Evolutionary conservation across 2,113 vertebrate species (phyloP).

Genomic region (Alces alces): DNA sequence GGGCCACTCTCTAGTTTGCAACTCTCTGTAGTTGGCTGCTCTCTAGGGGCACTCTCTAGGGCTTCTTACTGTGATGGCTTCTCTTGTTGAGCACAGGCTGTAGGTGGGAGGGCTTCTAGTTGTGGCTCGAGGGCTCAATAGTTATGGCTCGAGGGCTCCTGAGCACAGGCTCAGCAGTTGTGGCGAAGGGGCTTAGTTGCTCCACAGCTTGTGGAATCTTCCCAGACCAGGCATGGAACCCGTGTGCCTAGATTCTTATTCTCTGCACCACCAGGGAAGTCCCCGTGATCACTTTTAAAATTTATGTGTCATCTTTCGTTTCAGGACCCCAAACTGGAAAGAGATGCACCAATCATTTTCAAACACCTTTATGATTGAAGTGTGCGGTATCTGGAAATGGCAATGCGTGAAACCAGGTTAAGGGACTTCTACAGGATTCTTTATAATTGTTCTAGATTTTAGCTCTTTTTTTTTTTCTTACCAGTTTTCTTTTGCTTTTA

Average conservation of each 20-base stretch:
- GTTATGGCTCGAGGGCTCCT: fast-evolving
- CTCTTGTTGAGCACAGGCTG: not conserved
- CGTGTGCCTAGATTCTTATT: not conserved
- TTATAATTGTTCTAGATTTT: not conserved
- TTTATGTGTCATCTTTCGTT: not conserved
- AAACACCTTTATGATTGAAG: not conserved
- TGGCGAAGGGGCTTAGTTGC: not conserved
- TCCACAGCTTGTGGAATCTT: not conserved
- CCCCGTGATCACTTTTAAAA: not conserved
- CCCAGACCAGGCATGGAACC: not conserved
- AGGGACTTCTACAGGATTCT: not conserved
- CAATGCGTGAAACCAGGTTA: not conserved
- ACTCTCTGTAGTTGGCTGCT: not conserved
- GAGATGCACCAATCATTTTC: not conserved
- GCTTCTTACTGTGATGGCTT: not conserved
- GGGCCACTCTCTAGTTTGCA: not conserved
- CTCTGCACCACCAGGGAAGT: not conserved
- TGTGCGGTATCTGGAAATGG: not conserved
- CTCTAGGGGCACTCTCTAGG: not conserved
- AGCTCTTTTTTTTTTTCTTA: not conserved
- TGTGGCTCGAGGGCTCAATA: not conserved
- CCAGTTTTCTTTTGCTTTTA: not conserved
- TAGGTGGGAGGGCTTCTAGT: not conserved
- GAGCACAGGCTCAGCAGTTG: not conserved
- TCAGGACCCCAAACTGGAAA: not conserved